A percentile compares a stretch with the other conserved stretches of the same genome.
Evolutionary conservation across 2,888 invertebrate species (phyloP).

Genomic region (Eristalis arbustorum): DNA sequence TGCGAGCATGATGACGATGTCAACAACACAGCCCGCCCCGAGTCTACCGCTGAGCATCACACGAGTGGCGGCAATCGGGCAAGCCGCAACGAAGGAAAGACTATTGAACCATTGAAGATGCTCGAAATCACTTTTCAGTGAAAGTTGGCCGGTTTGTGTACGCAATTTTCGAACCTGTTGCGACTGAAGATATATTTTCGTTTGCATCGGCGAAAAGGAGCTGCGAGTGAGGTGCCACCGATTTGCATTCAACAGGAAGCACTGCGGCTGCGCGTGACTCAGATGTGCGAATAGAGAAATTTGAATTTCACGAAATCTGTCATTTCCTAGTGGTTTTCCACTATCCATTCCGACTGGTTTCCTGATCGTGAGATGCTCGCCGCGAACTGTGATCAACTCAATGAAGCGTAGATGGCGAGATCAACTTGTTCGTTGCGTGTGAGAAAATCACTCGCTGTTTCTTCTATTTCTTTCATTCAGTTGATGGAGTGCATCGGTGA

Average conservation of each 20-base stretch:
- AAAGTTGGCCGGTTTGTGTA: conserved; percentile 34
- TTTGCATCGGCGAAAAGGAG: neutral
- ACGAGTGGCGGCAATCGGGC: neutral
- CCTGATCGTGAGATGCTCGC: conserved; percentile 44
- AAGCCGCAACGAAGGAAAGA: conserved; percentile 20
- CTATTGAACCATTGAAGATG: conserved; percentile 67
- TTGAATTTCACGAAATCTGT: conserved; percentile 36
- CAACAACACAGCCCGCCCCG: conserved; percentile 45
- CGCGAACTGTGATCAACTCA: conserved; percentile 1
- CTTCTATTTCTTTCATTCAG: neutral
- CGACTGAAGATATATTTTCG: neutral
- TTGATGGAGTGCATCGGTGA: conserved; percentile 43
- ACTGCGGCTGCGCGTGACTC: conserved; percentile 35
- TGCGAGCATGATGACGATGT: conserved; percentile 36
- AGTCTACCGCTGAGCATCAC: neutral
- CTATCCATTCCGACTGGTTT: conserved; percentile 26
- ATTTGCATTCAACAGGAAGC: conserved; percentile 52
- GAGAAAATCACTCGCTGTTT: conserved; percentile 30
- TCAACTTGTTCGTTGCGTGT: conserved; percentile 43
- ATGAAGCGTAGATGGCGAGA: neutral
- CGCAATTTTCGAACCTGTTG: conserved; percentile 38
- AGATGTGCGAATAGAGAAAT: conserved; percentile 34
- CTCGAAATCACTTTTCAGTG: conserved; percentile 38
- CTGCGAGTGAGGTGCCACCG: conserved; percentile 11
- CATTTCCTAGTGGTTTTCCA: conserved; percentile 46